Conservation (phyloP, 1,140 invertebrate genomes). For the Proctacanthus coquilletti region DNA sequence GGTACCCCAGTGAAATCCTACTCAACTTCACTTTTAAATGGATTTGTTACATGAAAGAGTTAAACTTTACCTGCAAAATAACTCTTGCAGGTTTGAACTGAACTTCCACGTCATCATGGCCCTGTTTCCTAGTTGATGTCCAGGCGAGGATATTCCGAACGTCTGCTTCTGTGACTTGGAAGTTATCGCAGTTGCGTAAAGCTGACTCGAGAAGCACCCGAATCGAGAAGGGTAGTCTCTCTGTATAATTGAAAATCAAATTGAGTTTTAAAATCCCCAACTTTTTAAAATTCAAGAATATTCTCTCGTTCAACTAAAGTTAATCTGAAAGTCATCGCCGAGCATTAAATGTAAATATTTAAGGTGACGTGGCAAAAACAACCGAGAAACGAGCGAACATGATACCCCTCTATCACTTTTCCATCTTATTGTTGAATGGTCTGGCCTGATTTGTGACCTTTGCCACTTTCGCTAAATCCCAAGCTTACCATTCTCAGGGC, state of each 20-base stretch:
- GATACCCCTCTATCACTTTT: too few relatives aligned
- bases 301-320: background rate
- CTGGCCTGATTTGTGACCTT: too few relatives aligned
- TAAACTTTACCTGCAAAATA: conserved; percentile 63
- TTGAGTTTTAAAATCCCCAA: too few relatives aligned
- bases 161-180: conserved; percentile 73
- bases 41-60: background rate
- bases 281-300: background rate
- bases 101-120: conserved; percentile 68
- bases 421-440: too few relatives aligned
- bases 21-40: background rate
- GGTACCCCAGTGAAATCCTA: conserved; percentile 94
- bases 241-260: conserved; percentile 17
- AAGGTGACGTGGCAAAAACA: background rate
- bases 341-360: background rate
- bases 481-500: too few relatives aligned
- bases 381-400: too few relatives aligned
- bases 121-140: conserved; percentile 50
- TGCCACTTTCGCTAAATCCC: too few relatives aligned
- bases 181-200: conserved; percentile 91
- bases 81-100: conserved; percentile 92
- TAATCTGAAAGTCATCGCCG: background rate
- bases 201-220: conserved; percentile 88
- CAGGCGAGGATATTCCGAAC: conserved; percentile 86
- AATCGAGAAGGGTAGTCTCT: conserved; percentile 82